Evolutionary conservation across 2,888 invertebrate genomes (phyloP).

Genomic region (Pyrrhia umbra): DNA sequence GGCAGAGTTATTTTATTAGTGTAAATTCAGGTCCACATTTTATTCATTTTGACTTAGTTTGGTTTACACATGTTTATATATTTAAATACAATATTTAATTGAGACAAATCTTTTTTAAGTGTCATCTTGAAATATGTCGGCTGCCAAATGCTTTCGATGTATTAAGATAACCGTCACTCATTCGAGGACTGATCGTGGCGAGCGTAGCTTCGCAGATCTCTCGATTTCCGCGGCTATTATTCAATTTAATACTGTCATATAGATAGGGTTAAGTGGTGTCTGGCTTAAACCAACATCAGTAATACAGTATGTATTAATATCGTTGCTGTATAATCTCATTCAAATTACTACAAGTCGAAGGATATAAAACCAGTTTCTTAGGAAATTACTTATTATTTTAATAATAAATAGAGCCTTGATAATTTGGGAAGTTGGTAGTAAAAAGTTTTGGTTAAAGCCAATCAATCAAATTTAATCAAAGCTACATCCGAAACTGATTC

Average conservation of each 20-base stretch:
- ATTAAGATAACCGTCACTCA: background rate
- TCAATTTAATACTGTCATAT: background rate
- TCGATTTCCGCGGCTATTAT: background rate
- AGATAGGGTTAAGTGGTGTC: background rate
- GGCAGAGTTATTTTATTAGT: too few relatives aligned
- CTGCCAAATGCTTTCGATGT: background rate
- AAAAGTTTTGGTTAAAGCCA: background rate
- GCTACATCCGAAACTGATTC: background rate
- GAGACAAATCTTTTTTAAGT: too few relatives aligned
- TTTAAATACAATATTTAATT: too few relatives aligned
- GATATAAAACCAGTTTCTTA: conserved; percentile 18
- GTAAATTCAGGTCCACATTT: too few relatives aligned
- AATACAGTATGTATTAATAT: background rate
- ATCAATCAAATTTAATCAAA: background rate
- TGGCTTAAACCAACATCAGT: background rate
- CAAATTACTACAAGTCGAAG: conserved; percentile 10
- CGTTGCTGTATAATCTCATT: background rate
- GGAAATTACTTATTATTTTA: conserved; percentile 19
- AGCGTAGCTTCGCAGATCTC: background rate
- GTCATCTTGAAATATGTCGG: background rate
- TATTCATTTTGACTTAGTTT: too few relatives aligned
- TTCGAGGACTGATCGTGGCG: background rate
- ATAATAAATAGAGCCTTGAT: conserved; percentile 20
- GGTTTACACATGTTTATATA: too few relatives aligned
- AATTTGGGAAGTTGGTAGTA: conserved; percentile 14